Evolutionary conservation across 2,797 vertebrate genomes (phyloP).

Genomic region (Danio aesculapii): DNA sequence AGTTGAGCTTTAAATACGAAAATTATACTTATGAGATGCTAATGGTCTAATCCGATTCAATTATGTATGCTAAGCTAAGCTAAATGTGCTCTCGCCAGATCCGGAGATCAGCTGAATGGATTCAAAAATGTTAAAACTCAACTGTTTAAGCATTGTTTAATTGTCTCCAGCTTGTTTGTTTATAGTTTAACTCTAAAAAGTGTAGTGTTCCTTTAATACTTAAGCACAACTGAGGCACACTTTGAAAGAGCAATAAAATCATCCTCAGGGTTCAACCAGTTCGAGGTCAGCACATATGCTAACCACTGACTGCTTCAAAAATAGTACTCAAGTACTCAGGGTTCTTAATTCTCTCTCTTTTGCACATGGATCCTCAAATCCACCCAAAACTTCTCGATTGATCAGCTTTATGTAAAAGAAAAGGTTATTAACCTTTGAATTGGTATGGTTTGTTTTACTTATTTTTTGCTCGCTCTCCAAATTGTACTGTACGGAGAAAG

Average conservation of each 20-base stretch:
- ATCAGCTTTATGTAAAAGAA: not conserved
- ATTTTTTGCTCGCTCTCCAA: not conserved
- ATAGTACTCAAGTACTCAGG: not conserved
- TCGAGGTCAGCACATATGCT: not conserved
- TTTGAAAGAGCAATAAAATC: not conserved
- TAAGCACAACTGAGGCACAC: not conserved
- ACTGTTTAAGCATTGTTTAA: too few species aligned
- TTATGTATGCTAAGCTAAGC: too few species aligned
- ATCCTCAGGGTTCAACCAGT: not conserved
- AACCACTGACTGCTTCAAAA: not conserved
- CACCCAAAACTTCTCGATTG: not conserved
- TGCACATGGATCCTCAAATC: slow-evolving; percentile 7
- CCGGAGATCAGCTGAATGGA: too few species aligned
- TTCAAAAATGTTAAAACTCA: too few species aligned
- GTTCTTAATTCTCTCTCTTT: not conserved
- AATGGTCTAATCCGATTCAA: too few species aligned
- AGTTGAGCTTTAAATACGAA: too few species aligned
- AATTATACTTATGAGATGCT: too few species aligned
- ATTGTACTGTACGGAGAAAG: not conserved
- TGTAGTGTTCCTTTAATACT: too few species aligned
- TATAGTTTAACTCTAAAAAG: too few species aligned
- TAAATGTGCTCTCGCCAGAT: too few species aligned
- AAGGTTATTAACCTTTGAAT: slow-evolving; percentile 8
- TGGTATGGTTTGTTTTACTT: not conserved
- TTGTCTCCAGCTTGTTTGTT: too few species aligned